Base-by-base conservation (phyloP, 2,888 invertebrate species). In the Danaus chrysippus region DNA sequence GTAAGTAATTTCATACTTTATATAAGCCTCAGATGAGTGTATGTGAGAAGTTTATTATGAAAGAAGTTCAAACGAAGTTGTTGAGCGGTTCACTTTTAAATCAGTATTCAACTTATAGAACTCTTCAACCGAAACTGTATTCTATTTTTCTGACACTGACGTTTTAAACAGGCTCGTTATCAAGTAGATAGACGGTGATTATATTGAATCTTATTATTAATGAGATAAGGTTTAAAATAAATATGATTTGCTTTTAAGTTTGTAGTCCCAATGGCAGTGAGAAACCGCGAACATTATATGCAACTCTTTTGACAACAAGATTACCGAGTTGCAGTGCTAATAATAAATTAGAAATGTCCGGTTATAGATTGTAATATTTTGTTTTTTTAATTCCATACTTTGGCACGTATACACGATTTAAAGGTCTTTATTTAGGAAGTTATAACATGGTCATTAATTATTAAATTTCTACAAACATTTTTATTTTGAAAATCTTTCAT, bases 281-380 rank as follows among this genome's bases (percentile, higher is more conserved):
- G 59, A 62, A 64, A 62, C 64, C 65, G 64, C 65, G 59, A 58
- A 60, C 70, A 62, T 63, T 68, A 65, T 64, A 59, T 59, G 62
- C 61, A 63, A 57, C 46, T 61, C 70, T 63, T 58, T 70, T 70
- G 70, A 69, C 68, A 70, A 68, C 70, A 69, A 72, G 72, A 73
- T 72, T 72, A 72, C 72, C 68, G 68, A 70, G 73, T 71, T 70
- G 71, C 72, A 61, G 63, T 60, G 60, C 56, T 58, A 62, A 62
- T 59, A 60, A 66, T 68, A 64, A 67, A 66, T 68, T 66, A 60
- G 68, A 67, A 69, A 64, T 57, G 65, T 10, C 59, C 43, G 57
- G 46, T 11, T 54, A 56, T 61, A 56, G 59, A 55, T 60, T 52
- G 54, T 54, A 58, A 63, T 68, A 63, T 74, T 67, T 68, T 71